phyloP scores from a whole-genome alignment of 2,113 vertebrate species.

The Potamarius usumacintae region DNA sequence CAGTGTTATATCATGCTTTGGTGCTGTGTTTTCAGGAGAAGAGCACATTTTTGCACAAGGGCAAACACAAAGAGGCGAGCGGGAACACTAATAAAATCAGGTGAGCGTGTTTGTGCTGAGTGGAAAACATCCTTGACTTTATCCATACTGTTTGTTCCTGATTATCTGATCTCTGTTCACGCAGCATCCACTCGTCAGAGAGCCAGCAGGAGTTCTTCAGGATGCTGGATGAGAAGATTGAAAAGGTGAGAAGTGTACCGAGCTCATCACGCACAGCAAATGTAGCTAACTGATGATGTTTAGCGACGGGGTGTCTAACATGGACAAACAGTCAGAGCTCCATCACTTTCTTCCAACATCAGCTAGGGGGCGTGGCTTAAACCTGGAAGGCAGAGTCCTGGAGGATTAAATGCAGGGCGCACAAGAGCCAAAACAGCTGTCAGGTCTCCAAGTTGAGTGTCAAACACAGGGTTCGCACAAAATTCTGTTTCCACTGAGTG shows the following conservation, averaged over 20 bases:
- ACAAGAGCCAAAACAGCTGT: too few species aligned
- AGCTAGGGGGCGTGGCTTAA: neutral
- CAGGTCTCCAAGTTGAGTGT: too few species aligned
- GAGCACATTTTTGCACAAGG: conserved; percentile 69
- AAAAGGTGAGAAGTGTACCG: conserved; percentile 76
- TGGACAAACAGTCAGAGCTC: too few species aligned
- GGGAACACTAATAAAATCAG: conserved; percentile 72
- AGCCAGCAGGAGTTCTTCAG: conserved; percentile 92
- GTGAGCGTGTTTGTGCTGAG: conserved; percentile 57
- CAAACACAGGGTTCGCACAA: too few species aligned
- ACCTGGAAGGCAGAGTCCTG: neutral
- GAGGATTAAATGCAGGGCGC: too few species aligned
- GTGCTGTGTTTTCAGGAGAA: conserved; percentile 64
- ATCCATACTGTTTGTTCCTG: neutral
- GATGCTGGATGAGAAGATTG: conserved; percentile 91
- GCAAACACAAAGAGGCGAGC: conserved; percentile 59
- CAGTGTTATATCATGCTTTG: too few species aligned
- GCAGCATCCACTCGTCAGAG: conserved; percentile 87
- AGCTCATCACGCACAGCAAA: neutral
- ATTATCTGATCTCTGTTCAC: too few species aligned
- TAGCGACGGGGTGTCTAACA: too few species aligned
- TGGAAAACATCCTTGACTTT: neutral
- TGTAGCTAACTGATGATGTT: too few species aligned
- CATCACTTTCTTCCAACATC: neutral
- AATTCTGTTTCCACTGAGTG: too few species aligned